Conservation (phyloP, 2,888 invertebrate genomes). For the Norana najaformis region DNA sequence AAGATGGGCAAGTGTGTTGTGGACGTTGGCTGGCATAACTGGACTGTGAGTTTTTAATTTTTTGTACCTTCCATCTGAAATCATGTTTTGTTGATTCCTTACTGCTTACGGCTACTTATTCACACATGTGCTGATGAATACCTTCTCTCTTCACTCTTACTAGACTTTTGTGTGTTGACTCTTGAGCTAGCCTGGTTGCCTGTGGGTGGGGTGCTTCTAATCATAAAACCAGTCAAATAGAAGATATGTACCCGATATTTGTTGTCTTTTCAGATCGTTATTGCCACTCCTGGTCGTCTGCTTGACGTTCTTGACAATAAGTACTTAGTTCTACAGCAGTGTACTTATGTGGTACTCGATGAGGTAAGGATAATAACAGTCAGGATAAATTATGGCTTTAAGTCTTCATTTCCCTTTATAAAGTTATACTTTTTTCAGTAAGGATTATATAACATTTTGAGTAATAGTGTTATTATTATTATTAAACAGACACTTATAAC, state of each 20-base stretch:
- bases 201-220: neutral
- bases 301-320: slow-evolving; percentile 97
- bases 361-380: slow-evolving; percentile 61
- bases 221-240: neutral
- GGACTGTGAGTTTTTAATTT: too few species aligned
- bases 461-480: too few species aligned
- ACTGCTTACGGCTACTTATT: too few species aligned
- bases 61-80: too few species aligned
- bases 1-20: too few species aligned
- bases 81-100: too few species aligned
- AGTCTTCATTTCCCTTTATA: neutral
- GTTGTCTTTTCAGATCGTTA: slow-evolving; percentile 76
- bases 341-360: slow-evolving; percentile 87
- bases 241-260: neutral
- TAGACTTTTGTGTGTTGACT: neutral
- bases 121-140: too few species aligned
- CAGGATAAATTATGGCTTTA: neutral
- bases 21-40: too few species aligned
- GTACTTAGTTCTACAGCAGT: slow-evolving; percentile 92
- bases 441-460: neutral
- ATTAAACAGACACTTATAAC: too few species aligned
- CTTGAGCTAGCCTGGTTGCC: neutral
- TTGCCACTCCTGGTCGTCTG: slow-evolving; percentile 98
- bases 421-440: neutral
- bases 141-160: too few species aligned